Conservation (phyloP, 1,140 invertebrate genomes). For the Scaptomyza graminum region DNA sequence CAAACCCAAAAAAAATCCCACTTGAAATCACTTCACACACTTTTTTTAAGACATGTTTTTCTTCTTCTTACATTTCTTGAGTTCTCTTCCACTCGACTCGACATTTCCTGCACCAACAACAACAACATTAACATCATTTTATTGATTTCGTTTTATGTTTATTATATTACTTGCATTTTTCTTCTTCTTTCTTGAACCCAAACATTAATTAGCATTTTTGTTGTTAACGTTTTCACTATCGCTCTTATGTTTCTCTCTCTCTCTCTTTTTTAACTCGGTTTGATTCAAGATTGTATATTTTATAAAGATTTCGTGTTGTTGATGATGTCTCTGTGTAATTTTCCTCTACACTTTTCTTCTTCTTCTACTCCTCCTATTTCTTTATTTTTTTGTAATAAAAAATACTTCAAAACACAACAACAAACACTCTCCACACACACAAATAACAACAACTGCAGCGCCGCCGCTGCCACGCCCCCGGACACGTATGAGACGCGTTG, state of each 20-base stretch:
- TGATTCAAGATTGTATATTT: constrained; percentile 25
- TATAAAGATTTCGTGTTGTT: constrained; percentile 6
- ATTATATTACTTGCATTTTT: constrained; percentile 63
- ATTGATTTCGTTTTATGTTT: constrained; percentile 32
- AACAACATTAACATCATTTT: constrained; percentile 6
- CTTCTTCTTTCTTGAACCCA: constrained; percentile 22
- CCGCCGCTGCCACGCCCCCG: constrained; percentile 56
- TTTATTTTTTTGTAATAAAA: constrained; percentile 33
- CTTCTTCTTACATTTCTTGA: too few species aligned
- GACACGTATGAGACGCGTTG: constrained; percentile 29
- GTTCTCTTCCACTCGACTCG: constrained; percentile 2
- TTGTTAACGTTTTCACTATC: constrained; percentile 55
- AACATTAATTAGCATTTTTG: constrained; percentile 64
- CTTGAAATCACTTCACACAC: constrained; percentile 29
- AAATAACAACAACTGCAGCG: constrained; percentile 32
- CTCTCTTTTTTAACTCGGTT: constrained; percentile 33
- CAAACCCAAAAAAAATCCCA: too few species aligned
- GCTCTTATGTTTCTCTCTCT: constrained; percentile 33
- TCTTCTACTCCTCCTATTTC: constrained; percentile 43
- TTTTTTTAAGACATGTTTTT: not conserved
- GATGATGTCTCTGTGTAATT: constrained; percentile 72
- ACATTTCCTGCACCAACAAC: constrained; percentile 23
- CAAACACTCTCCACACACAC: constrained; percentile 19
- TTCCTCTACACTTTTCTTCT: constrained; percentile 72
- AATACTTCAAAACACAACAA: constrained; percentile 20